A percentile compares a stretch with the other conserved stretches of the same genome.
Conservation (phyloP, 2,113 vertebrate species). For the Accipiter virgatus region DNA sequence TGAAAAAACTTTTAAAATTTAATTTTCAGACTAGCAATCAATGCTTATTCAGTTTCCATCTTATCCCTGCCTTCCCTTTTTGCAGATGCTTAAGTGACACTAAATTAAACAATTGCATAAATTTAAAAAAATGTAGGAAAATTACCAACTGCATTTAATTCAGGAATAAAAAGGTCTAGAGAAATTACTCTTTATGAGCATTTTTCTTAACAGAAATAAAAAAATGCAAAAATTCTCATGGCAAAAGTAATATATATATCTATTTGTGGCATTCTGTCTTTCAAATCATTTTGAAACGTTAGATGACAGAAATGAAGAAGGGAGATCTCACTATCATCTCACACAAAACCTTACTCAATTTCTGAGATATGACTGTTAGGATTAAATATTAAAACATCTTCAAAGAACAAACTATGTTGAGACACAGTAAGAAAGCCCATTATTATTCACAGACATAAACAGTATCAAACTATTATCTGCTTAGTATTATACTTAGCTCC, state of each 20-base stretch:
- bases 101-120: conserved; percentile 76
- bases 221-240: conserved; percentile 49
- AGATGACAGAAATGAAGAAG: conserved; percentile 40
- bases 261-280: conserved; percentile 42
- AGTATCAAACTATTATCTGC: conserved; percentile 41
- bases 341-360: background rate
- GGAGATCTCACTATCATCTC: background rate
- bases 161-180: conserved; percentile 65
- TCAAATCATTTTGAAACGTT: conserved; percentile 57
- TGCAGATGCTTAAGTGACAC: conserved; percentile 73
- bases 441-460: conserved; percentile 55
- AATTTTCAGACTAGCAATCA: conserved; percentile 76
- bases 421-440: conserved; percentile 1
- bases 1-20: conserved; percentile 72
- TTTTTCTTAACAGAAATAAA: conserved; percentile 62
- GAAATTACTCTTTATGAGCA: conserved; percentile 65
- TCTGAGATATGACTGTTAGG: conserved; percentile 5
- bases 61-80: conserved; percentile 65
- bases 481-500: conserved; percentile 6
- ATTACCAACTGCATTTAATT: conserved; percentile 72
- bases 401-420: background rate
- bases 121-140: conserved; percentile 69
- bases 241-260: conserved; percentile 17
- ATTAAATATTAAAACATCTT: conserved; percentile 50
- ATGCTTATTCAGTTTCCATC: conserved; percentile 74